phyloP scores from a whole-genome alignment of 1,140 invertebrate genomes.

The Diorhabda elongata region DNA sequence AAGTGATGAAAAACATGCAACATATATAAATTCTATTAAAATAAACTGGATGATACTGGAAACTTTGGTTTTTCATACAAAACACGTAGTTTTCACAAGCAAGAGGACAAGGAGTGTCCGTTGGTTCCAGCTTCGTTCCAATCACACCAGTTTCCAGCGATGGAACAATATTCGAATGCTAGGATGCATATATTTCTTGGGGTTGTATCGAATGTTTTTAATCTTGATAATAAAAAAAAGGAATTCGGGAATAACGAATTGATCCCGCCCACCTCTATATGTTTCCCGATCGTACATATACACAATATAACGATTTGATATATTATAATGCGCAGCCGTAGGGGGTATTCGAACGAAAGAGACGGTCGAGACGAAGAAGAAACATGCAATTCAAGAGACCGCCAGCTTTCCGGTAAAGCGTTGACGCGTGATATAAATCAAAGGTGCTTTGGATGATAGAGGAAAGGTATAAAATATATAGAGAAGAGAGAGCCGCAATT shows the following conservation, averaged over 20 bases:
- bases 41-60: too few species aligned
- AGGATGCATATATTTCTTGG: too few species aligned
- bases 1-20: too few species aligned
- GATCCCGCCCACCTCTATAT: background rate
- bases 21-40: too few species aligned
- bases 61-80: too few species aligned
- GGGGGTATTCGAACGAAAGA: slow-evolving; percentile 4
- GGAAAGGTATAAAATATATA: background rate
- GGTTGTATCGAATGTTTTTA: too few species aligned
- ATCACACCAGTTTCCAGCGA: too few species aligned
- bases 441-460: slow-evolving; percentile 8
- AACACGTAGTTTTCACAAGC: too few species aligned
- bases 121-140: too few species aligned
- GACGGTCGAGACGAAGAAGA: background rate
- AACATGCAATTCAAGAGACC: slow-evolving; percentile 6
- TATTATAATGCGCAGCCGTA: slow-evolving; percentile 13
- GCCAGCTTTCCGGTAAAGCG: slow-evolving; percentile 13
- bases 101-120: too few species aligned
- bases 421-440: slow-evolving; percentile 17
- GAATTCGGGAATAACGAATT: background rate
- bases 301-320: background rate
- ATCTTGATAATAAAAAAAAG: too few species aligned
- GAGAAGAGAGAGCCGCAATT: background rate
- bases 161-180: too few species aligned
- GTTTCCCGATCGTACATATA: background rate